Base-by-base conservation (phyloP, 2,888 invertebrate species). In the Caenorhabditis zanzibari region DNA sequence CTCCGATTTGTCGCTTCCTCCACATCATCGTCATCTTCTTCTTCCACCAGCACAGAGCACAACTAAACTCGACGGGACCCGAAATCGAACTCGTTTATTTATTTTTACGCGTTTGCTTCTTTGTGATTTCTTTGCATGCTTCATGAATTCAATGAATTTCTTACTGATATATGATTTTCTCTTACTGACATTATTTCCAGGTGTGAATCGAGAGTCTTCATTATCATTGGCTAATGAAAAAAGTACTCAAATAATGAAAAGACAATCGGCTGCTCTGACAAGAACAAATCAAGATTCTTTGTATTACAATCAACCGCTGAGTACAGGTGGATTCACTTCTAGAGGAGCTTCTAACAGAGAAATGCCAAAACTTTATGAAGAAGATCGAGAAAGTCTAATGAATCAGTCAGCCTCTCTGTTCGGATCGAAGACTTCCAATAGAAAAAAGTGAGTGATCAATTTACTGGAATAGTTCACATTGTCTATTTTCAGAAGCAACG, bases 131-230 rank as follows among this genome's bases (percentile, higher is more conserved):
- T 41, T n/a, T 69, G 44, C 69, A 56, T 41, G 56, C 7, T 41
- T 69, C 35, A 22, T 12, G 32, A n/a, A 19, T 52, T 35, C 7
- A 52, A 64, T 74, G 28, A 63, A 74, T 56, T 54, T 28, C 0
- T 26, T 61, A 5, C 4, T 2, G 47, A 47, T 12, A 14, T 1
- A 10, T 5, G n/a, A 19, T n/a, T 9, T 3, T 47, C 35, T 32
- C 14, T 76, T n/a, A n/a, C n/a, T n/a, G n/a, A n/a, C n/a, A n/a
- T n/a, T n/a, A n/a, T n/a, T n/a, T 82, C 14, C 64, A 86, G 88
- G 87, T 32, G 71, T 88, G 19, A 88, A 88, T 79, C 82, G 86
- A 16, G 84, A 79, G 41, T 89, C 89, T 14, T 84, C 86, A 26
- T 66, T 87, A 5, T 89, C 89, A 1, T 52, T 86, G 47, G 82